Evolutionary conservation across 1,140 invertebrate genomes (phyloP).

Genomic region (Physella acuta): DNA sequence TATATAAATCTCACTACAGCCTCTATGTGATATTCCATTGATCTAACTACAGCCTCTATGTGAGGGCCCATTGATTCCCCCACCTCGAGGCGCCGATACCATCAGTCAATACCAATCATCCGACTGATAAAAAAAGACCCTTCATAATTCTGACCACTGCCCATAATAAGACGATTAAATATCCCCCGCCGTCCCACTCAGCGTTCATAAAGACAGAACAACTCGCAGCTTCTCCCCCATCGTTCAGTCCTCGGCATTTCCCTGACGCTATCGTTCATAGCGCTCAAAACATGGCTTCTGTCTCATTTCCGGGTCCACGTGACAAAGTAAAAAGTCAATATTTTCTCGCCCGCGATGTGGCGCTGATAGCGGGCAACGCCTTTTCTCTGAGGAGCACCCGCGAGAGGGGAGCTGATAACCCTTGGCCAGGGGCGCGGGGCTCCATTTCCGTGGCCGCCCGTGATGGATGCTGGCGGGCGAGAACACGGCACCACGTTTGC

Average conservation of each 20-base stretch:
- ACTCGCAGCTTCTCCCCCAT: too few relatives aligned
- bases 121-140: too few relatives aligned
- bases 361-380: background rate
- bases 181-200: background rate
- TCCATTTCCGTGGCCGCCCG: conserved; percentile 18
- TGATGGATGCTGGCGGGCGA: conserved; percentile 20
- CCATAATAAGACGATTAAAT: too few relatives aligned
- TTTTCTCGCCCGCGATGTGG: conserved; percentile 19
- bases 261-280: conserved; percentile 11
- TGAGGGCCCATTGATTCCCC: too few relatives aligned
- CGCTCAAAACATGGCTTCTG: conserved; percentile 22
- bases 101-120: too few relatives aligned
- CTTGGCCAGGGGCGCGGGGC: conserved; percentile 13
- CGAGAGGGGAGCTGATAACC: conserved; percentile 4
- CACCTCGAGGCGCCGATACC: too few relatives aligned
- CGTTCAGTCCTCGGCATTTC: too few relatives aligned
- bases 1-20: too few relatives aligned
- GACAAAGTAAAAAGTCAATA: conserved; percentile 27
- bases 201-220: background rate
- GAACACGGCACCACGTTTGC: conserved; percentile 14
- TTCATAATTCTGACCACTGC: too few relatives aligned
- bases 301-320: conserved; percentile 25
- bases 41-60: too few relatives aligned
- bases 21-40: too few relatives aligned
- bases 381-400: background rate